A percentile compares a stretch with the other conserved stretches of the same genome.
These are phyloP conservation scores for Phataginus tricuspis DNA, from an alignment of 2,797 vertebrate species.

Conservation along the genomic window DNA sequence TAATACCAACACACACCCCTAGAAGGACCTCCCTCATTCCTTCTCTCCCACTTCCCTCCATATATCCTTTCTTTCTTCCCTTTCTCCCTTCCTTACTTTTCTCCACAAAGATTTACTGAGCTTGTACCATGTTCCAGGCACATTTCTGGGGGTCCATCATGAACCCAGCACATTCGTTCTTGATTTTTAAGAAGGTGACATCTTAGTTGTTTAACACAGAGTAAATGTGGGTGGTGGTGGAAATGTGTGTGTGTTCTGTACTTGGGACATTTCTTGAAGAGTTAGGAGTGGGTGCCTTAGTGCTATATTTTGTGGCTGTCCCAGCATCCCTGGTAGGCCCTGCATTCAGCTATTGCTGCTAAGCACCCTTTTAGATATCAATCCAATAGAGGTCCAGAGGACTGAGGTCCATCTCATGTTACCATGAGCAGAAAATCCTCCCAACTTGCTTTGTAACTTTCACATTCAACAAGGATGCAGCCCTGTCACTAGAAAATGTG, in stretches of 20 bases:
- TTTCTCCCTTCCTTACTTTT: neutral
- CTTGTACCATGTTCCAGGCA: neutral
- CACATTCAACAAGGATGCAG: neutral
- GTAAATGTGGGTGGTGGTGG: neutral
- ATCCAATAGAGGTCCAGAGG: neutral
- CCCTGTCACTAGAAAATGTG: neutral
- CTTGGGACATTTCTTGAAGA: neutral
- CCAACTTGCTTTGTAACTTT: neutral
- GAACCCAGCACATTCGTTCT: neutral
- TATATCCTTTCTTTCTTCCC: neutral
- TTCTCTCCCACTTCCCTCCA: neutral
- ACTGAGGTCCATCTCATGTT: neutral
- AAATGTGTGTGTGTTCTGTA: neutral
- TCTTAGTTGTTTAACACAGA: neutral
- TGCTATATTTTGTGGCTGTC: neutral
- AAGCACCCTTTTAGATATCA: neutral
- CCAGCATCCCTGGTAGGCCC: no score
- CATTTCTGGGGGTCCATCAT: neutral
- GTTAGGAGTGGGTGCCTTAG: neutral
- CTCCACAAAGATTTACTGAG: neutral
- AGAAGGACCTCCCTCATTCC: neutral
- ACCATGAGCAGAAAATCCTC: neutral
- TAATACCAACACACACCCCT: neutral
- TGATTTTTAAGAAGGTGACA: neutral
- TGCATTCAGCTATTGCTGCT: neutral